Evolutionary conservation across 1,140 invertebrate genomes (phyloP).

Genomic region (Eurosta solidaginis): DNA sequence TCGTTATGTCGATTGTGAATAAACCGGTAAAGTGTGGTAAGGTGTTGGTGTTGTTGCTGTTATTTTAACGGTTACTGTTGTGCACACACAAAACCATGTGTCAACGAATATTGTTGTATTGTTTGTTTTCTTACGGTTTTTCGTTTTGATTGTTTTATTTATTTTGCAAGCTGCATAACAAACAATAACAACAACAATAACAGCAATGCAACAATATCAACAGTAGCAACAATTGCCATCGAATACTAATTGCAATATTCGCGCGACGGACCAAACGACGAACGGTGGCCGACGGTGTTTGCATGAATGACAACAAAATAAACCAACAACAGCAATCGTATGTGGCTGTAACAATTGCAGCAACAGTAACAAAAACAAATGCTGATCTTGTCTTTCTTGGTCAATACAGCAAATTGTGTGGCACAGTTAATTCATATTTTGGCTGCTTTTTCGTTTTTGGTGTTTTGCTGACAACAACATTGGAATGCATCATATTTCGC

Average conservation of each 20-base stretch:
- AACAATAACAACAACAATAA: neutral
- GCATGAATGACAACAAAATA: neutral
- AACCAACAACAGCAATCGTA: neutral
- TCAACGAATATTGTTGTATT: neutral
- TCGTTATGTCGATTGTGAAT: constrained; percentile 6
- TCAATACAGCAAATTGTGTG: neutral
- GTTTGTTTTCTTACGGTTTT: neutral
- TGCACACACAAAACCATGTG: neutral
- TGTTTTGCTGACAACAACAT: neutral
- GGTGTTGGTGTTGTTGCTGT: neutral
- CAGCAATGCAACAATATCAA: no score
- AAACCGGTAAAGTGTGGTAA: constrained; percentile 24
- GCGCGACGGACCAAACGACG: neutral
- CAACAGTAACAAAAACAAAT: neutral
- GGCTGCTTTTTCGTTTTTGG: neutral
- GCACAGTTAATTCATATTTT: no score
- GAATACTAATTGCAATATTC: constrained; percentile 25
- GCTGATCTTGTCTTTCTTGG: neutral
- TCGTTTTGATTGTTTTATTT: no score
- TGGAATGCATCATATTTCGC: constrained; percentile 24
- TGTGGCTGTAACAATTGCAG: neutral
- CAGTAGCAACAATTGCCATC: constrained; percentile 12
- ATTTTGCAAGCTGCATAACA: neutral
- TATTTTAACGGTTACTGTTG: constrained; percentile 20
- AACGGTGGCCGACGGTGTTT: neutral